These are phyloP conservation scores for Colius striatus DNA, from an alignment of 2,113 vertebrate species.

Conservation along the genomic window DNA sequence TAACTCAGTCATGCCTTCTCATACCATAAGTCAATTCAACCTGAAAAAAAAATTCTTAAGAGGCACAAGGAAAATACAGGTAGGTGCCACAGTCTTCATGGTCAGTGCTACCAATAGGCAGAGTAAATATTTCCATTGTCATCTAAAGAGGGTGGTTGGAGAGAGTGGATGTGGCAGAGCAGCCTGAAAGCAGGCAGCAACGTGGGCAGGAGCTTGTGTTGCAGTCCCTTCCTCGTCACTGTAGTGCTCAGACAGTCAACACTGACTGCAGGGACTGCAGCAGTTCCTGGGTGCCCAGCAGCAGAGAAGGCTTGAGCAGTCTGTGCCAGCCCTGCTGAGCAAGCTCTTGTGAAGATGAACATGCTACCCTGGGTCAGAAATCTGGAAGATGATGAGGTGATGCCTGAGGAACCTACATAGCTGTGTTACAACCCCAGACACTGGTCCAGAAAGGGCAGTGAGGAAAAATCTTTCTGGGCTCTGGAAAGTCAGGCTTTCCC, in stretches of 20 bases:
- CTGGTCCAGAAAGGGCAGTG: neutral
- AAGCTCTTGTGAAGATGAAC: neutral
- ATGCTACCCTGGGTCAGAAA: neutral
- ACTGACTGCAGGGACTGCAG: rapidly evolving
- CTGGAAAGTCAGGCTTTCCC: neutral
- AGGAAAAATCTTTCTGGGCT: neutral
- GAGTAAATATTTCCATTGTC: neutral
- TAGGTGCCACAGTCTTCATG: neutral
- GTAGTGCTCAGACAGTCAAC: neutral
- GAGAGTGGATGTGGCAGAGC: neutral
- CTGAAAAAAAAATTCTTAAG: neutral
- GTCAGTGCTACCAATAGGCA: neutral
- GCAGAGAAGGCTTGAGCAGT: neutral
- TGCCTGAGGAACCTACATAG: neutral
- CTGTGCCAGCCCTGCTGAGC: neutral
- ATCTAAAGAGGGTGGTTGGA: neutral
- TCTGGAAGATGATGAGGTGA: neutral
- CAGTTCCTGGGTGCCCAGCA: neutral
- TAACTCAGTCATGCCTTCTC: neutral
- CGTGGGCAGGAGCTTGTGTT: neutral
- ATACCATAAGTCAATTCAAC: neutral
- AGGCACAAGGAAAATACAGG: neutral
- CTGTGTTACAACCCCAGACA: neutral
- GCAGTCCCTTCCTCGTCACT: rapidly evolving
- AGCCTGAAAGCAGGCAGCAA: neutral